A percentile compares a stretch with the other conserved stretches of the same genome.
Conservation (phyloP, 1,140 invertebrate species). For the Sycobia sp. region DNA sequence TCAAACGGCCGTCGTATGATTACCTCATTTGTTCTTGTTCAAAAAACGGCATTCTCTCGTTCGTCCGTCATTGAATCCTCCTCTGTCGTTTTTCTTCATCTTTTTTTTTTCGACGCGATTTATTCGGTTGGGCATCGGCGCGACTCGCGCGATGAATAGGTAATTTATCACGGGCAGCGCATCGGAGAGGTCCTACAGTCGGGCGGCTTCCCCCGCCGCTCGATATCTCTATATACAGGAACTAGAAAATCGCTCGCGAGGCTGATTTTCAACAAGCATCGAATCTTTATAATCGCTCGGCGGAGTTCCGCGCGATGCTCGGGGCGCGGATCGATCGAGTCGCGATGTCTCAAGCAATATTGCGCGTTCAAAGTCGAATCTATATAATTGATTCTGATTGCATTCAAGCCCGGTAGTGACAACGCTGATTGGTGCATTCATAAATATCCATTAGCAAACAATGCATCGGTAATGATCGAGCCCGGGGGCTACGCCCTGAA, state of each 20-base stretch:
- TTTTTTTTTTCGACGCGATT: conserved; percentile 21
- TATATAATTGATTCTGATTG: conserved; percentile 62
- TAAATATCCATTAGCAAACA: conserved; percentile 63
- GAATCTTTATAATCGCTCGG: too few relatives aligned
- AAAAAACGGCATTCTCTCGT: conserved; percentile 26
- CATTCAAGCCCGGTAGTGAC: conserved; percentile 62
- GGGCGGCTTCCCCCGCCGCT: not conserved
- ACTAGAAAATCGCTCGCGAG: too few relatives aligned
- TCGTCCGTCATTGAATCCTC: conserved; percentile 28
- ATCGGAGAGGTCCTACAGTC: not conserved
- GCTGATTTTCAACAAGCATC: conserved; percentile 4
- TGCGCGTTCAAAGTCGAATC: not conserved
- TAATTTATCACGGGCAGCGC: conserved; percentile 19
- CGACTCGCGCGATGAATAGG: conserved; percentile 6
- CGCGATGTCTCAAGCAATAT: too few relatives aligned
- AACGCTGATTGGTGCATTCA: conserved; percentile 62
- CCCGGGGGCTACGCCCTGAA: conserved; percentile 56
- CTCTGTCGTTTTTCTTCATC: too few relatives aligned
- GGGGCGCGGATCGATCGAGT: too few relatives aligned
- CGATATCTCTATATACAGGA: too few relatives aligned
- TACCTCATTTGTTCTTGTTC: conserved; percentile 35
- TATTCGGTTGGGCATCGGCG: conserved; percentile 22
- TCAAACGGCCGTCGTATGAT: conserved; percentile 42
- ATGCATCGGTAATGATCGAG: conserved; percentile 61
- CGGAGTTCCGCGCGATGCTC: too few relatives aligned